A percentile compares a stretch with the other conserved stretches of the same genome.
These are phyloP conservation scores for Lethrus apterus DNA, from an alignment of 1,140 invertebrate genomes.

Conservation along the genomic window DNA sequence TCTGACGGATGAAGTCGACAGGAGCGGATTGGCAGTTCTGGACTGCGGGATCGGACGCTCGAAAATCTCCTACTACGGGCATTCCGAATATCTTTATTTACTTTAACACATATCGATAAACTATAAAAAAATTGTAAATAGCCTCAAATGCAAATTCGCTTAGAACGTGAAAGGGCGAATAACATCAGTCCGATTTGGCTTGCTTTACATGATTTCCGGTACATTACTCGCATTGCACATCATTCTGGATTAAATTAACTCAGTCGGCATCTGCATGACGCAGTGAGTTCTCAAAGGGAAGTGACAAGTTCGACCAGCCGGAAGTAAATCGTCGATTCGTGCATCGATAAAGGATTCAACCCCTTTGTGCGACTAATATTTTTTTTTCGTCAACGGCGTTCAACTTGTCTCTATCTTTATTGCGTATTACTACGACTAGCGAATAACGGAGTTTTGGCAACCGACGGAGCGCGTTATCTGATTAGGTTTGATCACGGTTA, in stretches of 20 bases:
- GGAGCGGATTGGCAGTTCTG: too few species aligned
- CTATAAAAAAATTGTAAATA: too few species aligned
- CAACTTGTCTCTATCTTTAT: neutral
- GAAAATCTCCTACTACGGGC: too few species aligned
- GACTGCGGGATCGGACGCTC: too few species aligned
- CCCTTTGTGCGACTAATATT: constrained; percentile 9
- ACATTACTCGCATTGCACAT: constrained; percentile 16
- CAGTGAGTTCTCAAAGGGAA: constrained; percentile 19
- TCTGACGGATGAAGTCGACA: too few species aligned
- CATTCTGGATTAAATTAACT: constrained; percentile 20
- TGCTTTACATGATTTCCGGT: constrained; percentile 17
- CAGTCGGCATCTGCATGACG: constrained; percentile 16
- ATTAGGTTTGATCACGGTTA: constrained; percentile 27
- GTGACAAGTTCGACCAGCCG: constrained; percentile 20
- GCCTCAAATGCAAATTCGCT: too few species aligned
- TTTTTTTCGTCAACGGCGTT: neutral
- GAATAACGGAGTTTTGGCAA: constrained; percentile 11
- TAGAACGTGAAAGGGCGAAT: constrained; percentile 6
- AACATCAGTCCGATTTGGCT: constrained; percentile 9
- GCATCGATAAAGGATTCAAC: constrained; percentile 20
- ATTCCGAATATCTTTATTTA: too few species aligned
- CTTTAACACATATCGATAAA: too few species aligned
- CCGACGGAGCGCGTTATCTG: constrained; percentile 22
- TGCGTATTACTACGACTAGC: neutral
- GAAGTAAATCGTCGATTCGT: constrained; percentile 21